These are phyloP conservation scores for Kryphioiulus occultus DNA, from an alignment of 2,888 invertebrate genomes.

Conservation along the genomic window DNA sequence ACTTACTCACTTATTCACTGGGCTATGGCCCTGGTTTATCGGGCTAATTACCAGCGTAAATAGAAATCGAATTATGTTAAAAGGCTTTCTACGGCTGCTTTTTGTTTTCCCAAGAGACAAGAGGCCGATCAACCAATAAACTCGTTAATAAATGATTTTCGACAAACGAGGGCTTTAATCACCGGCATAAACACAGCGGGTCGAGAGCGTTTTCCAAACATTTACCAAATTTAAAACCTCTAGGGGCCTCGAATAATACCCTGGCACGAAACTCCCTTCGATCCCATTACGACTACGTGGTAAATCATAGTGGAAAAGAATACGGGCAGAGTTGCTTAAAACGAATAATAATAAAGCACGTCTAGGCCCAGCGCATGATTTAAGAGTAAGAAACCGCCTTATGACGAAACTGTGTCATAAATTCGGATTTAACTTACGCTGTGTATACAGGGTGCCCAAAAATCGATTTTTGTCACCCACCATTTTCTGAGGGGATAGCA, in stretches of 20 bases:
- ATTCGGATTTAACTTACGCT: not conserved
- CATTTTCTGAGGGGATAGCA: too few species aligned
- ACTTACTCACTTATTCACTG: not conserved
- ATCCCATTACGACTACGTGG: not conserved
- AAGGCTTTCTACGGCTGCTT: not conserved
- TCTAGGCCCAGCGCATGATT: not conserved
- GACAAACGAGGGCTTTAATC: not conserved
- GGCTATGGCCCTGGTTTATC: not conserved
- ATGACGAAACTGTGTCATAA: not conserved
- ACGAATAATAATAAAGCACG: not conserved
- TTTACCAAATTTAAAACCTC: too few species aligned
- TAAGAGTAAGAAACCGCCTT: slow-evolving; percentile 3
- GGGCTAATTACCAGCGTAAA: not conserved
- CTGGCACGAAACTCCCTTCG: not conserved
- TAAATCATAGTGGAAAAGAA: not conserved
- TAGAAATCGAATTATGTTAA: not conserved
- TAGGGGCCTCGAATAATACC: not conserved
- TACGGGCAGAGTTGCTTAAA: slow-evolving; percentile 8
- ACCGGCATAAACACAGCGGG: not conserved
- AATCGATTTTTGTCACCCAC: too few species aligned
- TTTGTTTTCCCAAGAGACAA: slow-evolving; percentile 16
- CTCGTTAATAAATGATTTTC: slow-evolving; percentile 20
- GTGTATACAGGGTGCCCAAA: not conserved
- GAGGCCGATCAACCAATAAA: slow-evolving; percentile 16
- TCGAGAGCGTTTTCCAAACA: not conserved